Conservation (phyloP, 2,113 vertebrate species). For the Lathamus discolor region DNA sequence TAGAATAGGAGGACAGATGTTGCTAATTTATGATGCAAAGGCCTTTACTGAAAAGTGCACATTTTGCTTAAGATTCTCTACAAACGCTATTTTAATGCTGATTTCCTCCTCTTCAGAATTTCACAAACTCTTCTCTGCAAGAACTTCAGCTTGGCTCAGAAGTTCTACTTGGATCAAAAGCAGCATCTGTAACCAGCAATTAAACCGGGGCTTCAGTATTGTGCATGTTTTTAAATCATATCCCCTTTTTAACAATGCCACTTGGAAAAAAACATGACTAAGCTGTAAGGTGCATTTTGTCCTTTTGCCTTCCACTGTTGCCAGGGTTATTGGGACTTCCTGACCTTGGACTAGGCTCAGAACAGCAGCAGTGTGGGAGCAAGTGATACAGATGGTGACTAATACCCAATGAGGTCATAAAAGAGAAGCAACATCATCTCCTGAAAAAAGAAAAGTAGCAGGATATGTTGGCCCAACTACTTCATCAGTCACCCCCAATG, state of each 20-base stretch:
- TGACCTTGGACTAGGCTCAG: neutral
- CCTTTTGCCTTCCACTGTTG: neutral
- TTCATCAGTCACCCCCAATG: neutral
- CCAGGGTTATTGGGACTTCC: neutral
- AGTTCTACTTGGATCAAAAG: slow-evolving; percentile 61
- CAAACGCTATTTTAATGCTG: slow-evolving; percentile 59
- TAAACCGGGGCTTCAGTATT: neutral
- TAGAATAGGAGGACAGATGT: slow-evolving; percentile 65
- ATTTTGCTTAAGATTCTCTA: slow-evolving; percentile 64
- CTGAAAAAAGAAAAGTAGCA: neutral
- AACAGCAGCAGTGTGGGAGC: neutral
- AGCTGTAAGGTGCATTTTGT: neutral
- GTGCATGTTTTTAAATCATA: neutral
- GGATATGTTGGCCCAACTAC: neutral
- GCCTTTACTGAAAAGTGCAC: slow-evolving; percentile 48
- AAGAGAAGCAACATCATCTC: neutral
- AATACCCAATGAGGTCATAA: neutral
- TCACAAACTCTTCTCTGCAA: slow-evolving; percentile 47
- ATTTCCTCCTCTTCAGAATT: slow-evolving; percentile 67
- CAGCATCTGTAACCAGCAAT: slow-evolving; percentile 56
- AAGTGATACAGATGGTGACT: neutral
- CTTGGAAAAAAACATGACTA: neutral
- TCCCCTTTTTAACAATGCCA: neutral
- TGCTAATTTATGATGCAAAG: slow-evolving; percentile 63
- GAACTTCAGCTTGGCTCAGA: slow-evolving; percentile 65